A percentile compares a stretch with the other conserved stretches of the same genome.
Conservation (phyloP, 2,888 invertebrate species). For the Cepaea hortensis region DNA sequence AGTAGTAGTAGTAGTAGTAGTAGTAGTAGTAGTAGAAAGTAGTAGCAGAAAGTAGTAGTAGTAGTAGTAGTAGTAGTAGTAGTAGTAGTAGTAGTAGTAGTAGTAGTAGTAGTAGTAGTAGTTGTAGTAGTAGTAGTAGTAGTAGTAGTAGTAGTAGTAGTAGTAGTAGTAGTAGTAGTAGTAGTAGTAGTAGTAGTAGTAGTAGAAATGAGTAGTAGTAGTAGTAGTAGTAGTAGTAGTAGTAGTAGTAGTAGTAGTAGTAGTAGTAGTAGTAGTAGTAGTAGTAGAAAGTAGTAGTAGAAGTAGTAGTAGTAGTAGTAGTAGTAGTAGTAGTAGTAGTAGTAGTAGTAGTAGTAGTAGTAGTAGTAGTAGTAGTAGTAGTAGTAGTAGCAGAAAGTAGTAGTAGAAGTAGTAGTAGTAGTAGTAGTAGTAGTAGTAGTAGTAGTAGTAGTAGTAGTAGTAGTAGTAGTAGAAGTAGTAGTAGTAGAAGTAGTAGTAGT, state of each 20-base stretch:
- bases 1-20: conserved; percentile 5
- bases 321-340: conserved; percentile 26
- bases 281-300: background rate
- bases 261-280: conserved; percentile 3
- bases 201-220: background rate
- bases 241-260: conserved; percentile 7
- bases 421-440: background rate
- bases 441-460: conserved; percentile 4
- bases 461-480: background rate
- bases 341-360: conserved; percentile 4
- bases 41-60: too few species aligned
- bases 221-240: background rate
- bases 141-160: conserved; percentile 4
- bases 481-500: background rate
- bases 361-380: conserved; percentile 11
- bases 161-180: background rate
- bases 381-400: background rate
- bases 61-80: conserved; percentile 17
- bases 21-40: background rate
- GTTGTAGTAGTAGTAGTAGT: conserved; percentile 5
- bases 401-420: background rate
- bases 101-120: conserved; percentile 1
- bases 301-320: conserved; percentile 2
- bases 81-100: conserved; percentile 17
- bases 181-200: conserved; percentile 4